A percentile compares a stretch with the other conserved stretches of the same genome.
Evolutionary conservation across 2,113 vertebrate genomes (phyloP).

Genomic region (Myotis davidii): DNA sequence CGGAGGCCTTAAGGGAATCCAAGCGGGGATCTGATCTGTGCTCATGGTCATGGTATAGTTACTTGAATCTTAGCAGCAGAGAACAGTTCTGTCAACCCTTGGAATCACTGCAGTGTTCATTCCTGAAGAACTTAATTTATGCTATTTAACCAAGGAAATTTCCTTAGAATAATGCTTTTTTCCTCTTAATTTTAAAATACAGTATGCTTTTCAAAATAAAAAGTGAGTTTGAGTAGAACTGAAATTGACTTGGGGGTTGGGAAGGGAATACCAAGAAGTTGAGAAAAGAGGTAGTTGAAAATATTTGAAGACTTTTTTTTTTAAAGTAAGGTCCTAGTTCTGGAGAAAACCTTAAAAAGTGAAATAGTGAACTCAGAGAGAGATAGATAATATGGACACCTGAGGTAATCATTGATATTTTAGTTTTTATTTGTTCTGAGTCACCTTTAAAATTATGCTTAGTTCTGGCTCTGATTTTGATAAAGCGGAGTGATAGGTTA

Average conservation of each 20-base stretch:
- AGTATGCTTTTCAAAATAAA: conserved; percentile 26
- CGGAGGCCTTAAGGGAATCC: not conserved
- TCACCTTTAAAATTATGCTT: not conserved
- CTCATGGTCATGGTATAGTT: not conserved
- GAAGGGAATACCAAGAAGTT: not conserved
- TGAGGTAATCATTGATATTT: not conserved
- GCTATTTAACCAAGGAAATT: not conserved
- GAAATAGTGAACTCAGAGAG: not conserved
- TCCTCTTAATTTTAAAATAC: not conserved
- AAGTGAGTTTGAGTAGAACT: not conserved
- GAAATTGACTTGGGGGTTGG: not conserved
- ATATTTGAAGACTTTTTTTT: not conserved
- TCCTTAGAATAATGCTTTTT: not conserved
- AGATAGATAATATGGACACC: not conserved
- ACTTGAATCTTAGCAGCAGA: not conserved
- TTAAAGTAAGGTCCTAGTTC: not conserved
- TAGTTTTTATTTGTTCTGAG: not conserved
- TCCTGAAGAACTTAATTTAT: conserved; percentile 36
- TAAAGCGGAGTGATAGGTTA: not conserved
- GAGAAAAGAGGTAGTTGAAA: not conserved
- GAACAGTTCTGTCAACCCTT: not conserved
- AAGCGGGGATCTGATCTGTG: not conserved
- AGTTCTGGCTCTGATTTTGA: not conserved
- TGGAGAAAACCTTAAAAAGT: not conserved
- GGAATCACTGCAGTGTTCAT: not conserved